Percentiles rank a stretch among this genome's conserved stretches.
Conservation (phyloP, 2,797 vertebrate species). For the Sarcophilus harrisii region DNA sequence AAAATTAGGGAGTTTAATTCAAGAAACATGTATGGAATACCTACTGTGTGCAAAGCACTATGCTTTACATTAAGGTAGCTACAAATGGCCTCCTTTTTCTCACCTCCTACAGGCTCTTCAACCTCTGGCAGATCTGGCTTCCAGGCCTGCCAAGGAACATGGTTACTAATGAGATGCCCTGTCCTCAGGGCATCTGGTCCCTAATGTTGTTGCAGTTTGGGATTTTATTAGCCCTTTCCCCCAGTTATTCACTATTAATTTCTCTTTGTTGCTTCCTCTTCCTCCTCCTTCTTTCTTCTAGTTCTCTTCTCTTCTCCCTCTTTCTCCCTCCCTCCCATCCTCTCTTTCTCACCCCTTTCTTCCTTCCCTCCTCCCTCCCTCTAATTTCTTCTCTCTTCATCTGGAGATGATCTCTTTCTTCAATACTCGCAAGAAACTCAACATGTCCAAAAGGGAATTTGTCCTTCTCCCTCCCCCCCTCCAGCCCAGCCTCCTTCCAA, state of each 20-base stretch:
- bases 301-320: too few relatives aligned
- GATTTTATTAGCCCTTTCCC: background rate
- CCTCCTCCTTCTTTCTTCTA: too few relatives aligned
- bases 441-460: background rate
- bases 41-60: background rate
- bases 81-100: background rate
- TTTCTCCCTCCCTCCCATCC: too few relatives aligned
- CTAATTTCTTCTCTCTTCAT: background rate
- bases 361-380: accelerated
- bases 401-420: background rate
- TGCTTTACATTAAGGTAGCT: background rate
- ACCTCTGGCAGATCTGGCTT: background rate
- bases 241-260: background rate
- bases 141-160: background rate
- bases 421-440: background rate
- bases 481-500: background rate
- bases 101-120: background rate
- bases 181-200: background rate
- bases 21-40: background rate
- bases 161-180: background rate
- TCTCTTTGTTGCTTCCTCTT: background rate
- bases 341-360: too few relatives aligned
- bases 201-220: background rate
- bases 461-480: background rate
- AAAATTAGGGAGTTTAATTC: background rate